Conservation (phyloP, 2,888 invertebrate genomes). For the Caenorhabditis doughertyi region DNA sequence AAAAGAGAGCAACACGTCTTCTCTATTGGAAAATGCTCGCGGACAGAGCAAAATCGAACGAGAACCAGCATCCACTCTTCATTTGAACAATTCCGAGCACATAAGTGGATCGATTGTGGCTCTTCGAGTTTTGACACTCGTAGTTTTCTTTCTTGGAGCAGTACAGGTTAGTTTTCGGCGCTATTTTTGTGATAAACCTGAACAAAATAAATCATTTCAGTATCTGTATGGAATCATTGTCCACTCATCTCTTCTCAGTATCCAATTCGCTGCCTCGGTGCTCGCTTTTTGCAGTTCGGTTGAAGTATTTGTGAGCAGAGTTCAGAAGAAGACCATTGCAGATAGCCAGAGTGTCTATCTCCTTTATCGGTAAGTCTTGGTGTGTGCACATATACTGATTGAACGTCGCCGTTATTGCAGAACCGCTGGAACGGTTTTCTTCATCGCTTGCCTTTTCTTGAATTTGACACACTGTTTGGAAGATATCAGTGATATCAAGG, state of each 20-base stretch:
- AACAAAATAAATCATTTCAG: slow-evolving; percentile 23
- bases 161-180: slow-evolving; percentile 11
- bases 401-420: slow-evolving; percentile 13
- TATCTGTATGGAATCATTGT: slow-evolving; percentile 25
- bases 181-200: too few relatives aligned
- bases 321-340: neutral
- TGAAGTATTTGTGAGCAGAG: slow-evolving; percentile 6
- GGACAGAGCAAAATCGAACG: too few relatives aligned
- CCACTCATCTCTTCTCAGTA: slow-evolving; percentile 48
- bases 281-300: slow-evolving; percentile 23
- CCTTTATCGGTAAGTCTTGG: slow-evolving; percentile 9
- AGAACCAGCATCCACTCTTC: neutral
- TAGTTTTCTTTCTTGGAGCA: neutral
- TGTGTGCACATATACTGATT: neutral
- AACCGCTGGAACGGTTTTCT: slow-evolving; percentile 41
- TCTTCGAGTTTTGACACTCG: neutral
- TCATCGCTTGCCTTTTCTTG: slow-evolving; percentile 54
- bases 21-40: too few relatives aligned
- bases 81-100: neutral
- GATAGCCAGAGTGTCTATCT: slow-evolving; percentile 22
- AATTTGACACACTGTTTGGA: slow-evolving; percentile 60
- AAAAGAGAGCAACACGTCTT: too few relatives aligned
- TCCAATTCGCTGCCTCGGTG: slow-evolving; percentile 42
- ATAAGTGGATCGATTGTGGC: neutral
- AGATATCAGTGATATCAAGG: slow-evolving; percentile 41